These are phyloP conservation scores for Corythornis madagascariensis DNA, from an alignment of 2,113 vertebrate genomes.

Conservation along the genomic window DNA sequence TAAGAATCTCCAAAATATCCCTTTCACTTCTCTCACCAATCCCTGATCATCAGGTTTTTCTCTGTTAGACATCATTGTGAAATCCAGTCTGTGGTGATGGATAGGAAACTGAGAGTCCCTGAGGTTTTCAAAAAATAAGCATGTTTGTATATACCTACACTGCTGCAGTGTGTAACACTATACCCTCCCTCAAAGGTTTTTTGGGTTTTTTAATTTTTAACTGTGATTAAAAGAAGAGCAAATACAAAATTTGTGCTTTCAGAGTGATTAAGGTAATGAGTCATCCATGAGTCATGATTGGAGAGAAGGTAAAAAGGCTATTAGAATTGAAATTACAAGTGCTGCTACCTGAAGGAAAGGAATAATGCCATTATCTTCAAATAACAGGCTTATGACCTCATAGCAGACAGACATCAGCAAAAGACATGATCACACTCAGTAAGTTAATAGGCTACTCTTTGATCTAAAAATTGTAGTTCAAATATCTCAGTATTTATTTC, in stretches of 20 bases:
- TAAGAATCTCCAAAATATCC: background rate
- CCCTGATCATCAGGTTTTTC: background rate
- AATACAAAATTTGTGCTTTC: conserved; percentile 43
- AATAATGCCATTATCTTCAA: conserved; percentile 21
- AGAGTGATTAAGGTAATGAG: conserved; percentile 43
- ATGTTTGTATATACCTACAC: background rate
- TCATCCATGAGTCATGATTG: conserved; percentile 31
- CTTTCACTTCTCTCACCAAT: background rate
- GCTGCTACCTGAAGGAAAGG: background rate
- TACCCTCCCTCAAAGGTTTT: background rate
- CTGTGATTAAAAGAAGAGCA: conserved; percentile 9
- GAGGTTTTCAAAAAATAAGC: background rate
- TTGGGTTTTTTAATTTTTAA: background rate
- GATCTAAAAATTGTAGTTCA: background rate
- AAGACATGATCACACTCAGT: conserved; percentile 5
- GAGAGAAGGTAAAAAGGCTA: background rate
- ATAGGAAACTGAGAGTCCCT: background rate
- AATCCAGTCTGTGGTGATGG: background rate
- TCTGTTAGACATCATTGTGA: background rate
- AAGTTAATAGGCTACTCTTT: background rate
- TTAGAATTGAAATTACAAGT: conserved; percentile 18
- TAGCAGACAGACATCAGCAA: conserved; percentile 5
- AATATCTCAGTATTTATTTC: background rate
- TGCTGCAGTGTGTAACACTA: background rate
- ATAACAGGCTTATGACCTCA: conserved; percentile 27